Base-by-base conservation (phyloP, 2,113 vertebrate species). In the Pagrus major region DNA sequence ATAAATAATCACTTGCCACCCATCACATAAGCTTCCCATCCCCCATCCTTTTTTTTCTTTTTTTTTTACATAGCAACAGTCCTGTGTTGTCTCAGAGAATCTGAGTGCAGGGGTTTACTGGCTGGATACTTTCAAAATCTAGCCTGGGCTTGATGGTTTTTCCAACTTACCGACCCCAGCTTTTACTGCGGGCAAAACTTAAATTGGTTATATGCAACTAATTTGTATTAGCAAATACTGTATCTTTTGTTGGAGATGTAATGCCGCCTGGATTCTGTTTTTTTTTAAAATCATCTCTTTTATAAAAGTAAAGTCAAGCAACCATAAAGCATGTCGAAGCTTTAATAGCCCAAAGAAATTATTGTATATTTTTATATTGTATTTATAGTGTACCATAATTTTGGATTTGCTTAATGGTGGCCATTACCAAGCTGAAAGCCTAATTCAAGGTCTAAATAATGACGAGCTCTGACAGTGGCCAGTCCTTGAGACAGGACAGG, bases 401-500 rank as follows among this genome's bases (percentile, higher is more conserved):
- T 63, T 47, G 18, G 49, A 55, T 70, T 37, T 20, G 20, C 27
- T 69, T 59, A 41, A 70, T 74, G 65, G 75, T n/a, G 58, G 16
- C 44, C 31, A 9, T 6, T 44, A 37, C 60, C 47, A 71, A 76
- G 9, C 41, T 35, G 2, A 25, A 77, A 67, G 55, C 39, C 76
- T 41, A 44, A 68, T 65, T 80, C 55, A 78, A 58, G 78, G 72
- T 81, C 71, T 64, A 23, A 41, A 75, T 76, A 74, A 74, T 52
- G 60, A 66, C 37, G 4, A 33, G 46, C 78, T 71, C 47, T 73
- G 16, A 27, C n/a, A 41, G 52, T 29, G 66, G 51, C 49, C 73
- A 42, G 74, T 81, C 78, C 73, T 81, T 90, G 69, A 84, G 56
- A 49, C 58, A 2, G 58, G 81, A 75, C 18, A 20, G 72, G 67